phyloP scores from a whole-genome alignment of 1,140 invertebrate genomes.

The Sycophila sp. region DNA sequence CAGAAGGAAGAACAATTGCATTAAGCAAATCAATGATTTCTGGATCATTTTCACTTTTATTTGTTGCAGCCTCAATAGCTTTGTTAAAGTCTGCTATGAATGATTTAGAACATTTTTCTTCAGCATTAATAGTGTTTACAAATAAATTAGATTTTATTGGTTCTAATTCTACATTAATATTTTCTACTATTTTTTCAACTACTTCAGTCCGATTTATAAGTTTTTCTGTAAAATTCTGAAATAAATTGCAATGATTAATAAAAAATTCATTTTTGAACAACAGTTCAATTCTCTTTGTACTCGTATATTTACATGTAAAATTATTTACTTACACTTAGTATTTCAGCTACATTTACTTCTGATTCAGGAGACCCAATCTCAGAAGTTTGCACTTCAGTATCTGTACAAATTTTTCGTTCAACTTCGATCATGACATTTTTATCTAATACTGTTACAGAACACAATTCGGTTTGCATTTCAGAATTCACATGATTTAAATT shows the following conservation, averaged over 20 bases:
- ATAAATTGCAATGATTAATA: neutral
- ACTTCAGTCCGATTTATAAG: conserved; percentile 25
- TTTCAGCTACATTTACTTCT: neutral
- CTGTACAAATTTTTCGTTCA: neutral
- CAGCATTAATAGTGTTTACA: neutral
- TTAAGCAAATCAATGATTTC: conserved; percentile 15
- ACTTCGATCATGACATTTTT: neutral
- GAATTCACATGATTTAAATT: neutral
- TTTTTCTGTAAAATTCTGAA: conserved; percentile 23
- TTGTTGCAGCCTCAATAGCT: conserved; percentile 2
- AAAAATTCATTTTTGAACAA: neutral
- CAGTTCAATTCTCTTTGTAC: neutral
- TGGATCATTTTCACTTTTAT: conserved; percentile 34
- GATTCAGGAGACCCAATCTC: neutral
- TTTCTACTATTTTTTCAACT: conserved; percentile 25
- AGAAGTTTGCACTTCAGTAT: neutral
- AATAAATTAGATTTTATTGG: conserved; percentile 12
- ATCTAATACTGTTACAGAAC: neutral
- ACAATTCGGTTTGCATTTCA: neutral
- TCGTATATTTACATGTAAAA: neutral
- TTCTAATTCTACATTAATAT: conserved; percentile 17
- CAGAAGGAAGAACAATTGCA: neutral
- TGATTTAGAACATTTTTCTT: neutral
- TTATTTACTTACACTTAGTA: conserved; percentile 18
- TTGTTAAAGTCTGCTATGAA: conserved; percentile 21